These are phyloP conservation scores for Microcebus tavaratra DNA, from an alignment of 2,113 vertebrate species.

Conservation along the genomic window DNA sequence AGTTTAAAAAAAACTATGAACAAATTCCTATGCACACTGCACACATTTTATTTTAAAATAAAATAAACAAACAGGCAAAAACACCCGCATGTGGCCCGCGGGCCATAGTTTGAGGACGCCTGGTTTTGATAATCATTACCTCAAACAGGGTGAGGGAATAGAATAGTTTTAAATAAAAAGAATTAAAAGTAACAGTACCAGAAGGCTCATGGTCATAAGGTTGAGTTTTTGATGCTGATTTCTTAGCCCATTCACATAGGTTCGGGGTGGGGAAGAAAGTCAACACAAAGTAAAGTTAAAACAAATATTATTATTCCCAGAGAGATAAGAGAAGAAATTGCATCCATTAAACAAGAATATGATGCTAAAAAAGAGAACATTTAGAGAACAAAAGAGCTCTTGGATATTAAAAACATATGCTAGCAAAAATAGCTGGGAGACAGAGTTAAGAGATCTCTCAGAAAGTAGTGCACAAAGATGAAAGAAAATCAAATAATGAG, in stretches of 20 bases:
- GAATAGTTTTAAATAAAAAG: background rate
- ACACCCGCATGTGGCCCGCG: too few relatives aligned
- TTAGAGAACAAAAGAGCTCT: background rate
- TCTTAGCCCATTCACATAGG: background rate
- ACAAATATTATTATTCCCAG: background rate
- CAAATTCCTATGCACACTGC: too few relatives aligned
- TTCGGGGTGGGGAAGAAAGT: background rate
- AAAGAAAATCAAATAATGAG: background rate
- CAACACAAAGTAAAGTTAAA: background rate
- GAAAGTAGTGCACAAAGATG: background rate
- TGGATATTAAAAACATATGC: background rate
- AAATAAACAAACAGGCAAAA: too few relatives aligned
- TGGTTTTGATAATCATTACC: background rate
- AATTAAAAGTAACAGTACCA: background rate
- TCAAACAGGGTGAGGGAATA: background rate
- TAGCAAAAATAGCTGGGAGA: background rate
- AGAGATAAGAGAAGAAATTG: background rate
- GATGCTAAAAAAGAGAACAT: background rate
- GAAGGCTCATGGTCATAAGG: background rate
- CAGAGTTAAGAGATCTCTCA: background rate
- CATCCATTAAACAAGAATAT: background rate
- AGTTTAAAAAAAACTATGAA: too few relatives aligned
- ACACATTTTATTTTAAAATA: too few relatives aligned
- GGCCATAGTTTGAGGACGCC: too few relatives aligned
- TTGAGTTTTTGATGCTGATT: background rate